phyloP scores from a whole-genome alignment of 2,113 vertebrate genomes.

The Anarhynchus alexandrinus region DNA sequence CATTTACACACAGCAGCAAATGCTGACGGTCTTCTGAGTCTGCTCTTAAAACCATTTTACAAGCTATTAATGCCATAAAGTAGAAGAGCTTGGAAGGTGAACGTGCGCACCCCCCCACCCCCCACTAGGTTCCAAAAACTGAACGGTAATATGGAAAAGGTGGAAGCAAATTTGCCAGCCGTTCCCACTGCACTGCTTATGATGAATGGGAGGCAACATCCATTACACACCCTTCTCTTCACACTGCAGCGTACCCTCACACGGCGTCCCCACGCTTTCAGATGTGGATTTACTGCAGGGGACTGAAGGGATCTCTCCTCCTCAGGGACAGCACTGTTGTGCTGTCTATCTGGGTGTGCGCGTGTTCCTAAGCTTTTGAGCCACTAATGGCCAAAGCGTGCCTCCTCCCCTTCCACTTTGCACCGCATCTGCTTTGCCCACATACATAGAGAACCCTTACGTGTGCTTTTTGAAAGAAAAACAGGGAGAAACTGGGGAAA shows the following conservation, averaged over 20 bases:
- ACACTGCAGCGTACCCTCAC: accelerated
- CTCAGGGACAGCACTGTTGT: too few species aligned
- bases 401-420: background rate
- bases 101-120: background rate
- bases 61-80: background rate
- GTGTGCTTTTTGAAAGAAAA: background rate
- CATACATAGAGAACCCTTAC: background rate
- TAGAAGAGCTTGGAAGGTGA: background rate
- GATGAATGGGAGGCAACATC: background rate
- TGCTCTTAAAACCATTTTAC: constrained; percentile 47
- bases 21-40: constrained; percentile 23
- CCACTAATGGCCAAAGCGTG: background rate
- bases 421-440: background rate
- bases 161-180: background rate
- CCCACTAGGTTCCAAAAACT: background rate
- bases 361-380: background rate
- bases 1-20: background rate
- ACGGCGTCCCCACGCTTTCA: accelerated
- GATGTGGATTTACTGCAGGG: accelerated
- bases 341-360: background rate
- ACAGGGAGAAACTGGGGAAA: background rate
- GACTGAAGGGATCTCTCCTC: background rate
- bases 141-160: background rate
- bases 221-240: background rate
- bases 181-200: background rate